These are phyloP conservation scores for Aotus griseimembra DNA, from an alignment of 2,797 vertebrate genomes.

Conservation along the genomic window DNA sequence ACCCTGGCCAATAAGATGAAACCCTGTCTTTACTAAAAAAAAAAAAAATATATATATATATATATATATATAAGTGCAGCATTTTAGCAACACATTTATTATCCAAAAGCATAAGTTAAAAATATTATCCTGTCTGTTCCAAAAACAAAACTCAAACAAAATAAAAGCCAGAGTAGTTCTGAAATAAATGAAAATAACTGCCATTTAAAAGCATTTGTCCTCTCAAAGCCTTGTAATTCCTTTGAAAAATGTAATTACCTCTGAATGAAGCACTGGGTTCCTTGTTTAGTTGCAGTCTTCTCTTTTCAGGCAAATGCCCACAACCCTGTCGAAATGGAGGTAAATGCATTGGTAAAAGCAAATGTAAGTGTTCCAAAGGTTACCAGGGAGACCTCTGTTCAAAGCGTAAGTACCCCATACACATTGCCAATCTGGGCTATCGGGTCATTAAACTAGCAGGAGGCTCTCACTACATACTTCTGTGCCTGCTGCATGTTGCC, in stretches of 20 bases:
- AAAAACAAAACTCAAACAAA: background rate
- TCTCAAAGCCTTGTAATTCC: background rate
- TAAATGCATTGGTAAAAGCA: conserved; percentile 93
- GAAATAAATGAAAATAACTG: background rate
- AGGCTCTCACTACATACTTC: background rate
- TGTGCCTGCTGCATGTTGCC: background rate
- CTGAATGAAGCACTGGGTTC: background rate
- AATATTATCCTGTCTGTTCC: background rate
- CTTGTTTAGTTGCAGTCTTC: conserved; percentile 12
- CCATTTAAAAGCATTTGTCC: background rate
- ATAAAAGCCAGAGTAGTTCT: background rate
- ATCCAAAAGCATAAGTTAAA: background rate
- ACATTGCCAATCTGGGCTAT: background rate
- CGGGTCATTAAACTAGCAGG: accelerated
- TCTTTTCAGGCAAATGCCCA: conserved; percentile 89
- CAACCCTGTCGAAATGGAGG: conserved; percentile 92
- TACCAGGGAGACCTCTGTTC: conserved; percentile 94
- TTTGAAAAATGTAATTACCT: background rate
- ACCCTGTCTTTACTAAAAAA: background rate
- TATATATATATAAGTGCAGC: background rate
- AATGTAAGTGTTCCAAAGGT: conserved; percentile 94
- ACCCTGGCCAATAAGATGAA: background rate
- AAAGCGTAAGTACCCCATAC: conserved; percentile 87
- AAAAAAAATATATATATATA: background rate
- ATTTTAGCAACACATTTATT: background rate